Evolutionary conservation across 2,797 vertebrate genomes (phyloP).

Genomic region (Hydrolagus colliei): DNA sequence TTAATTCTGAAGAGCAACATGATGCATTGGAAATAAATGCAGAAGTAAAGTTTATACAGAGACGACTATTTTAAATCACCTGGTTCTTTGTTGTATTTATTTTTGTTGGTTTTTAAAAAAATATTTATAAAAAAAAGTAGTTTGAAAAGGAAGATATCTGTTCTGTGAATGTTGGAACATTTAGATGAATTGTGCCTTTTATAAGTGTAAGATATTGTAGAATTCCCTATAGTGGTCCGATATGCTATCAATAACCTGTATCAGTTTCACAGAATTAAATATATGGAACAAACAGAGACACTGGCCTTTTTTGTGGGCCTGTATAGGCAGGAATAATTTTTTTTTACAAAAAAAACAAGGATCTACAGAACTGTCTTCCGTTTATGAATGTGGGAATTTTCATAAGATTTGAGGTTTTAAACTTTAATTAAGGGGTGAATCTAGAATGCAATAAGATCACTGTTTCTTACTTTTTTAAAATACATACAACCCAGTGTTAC

Average conservation of each 20-base stretch:
- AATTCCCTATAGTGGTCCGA: constrained; percentile 57
- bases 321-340: background rate
- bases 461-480: background rate
- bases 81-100: constrained; percentile 68
- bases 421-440: constrained; percentile 10
- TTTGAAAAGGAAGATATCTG: constrained; percentile 57
- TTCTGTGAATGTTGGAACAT: constrained; percentile 61
- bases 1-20: constrained; percentile 56
- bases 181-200: constrained; percentile 75
- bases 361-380: constrained; percentile 2
- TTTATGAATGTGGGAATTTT: constrained; percentile 15
- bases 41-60: constrained; percentile 61
- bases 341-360: background rate
- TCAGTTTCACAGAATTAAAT: constrained; percentile 26
- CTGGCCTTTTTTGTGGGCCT: constrained; percentile 4
- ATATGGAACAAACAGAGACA: constrained; percentile 16
- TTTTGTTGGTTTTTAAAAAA: constrained; percentile 55
- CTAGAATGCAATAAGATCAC: background rate
- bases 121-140: constrained; percentile 71
- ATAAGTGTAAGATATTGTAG: constrained; percentile 71
- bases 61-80: constrained; percentile 73
- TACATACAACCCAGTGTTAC: background rate
- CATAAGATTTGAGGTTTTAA: background rate
- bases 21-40: constrained; percentile 65
- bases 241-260: background rate